Evolutionary conservation across 2,113 vertebrate genomes (phyloP).

Genomic region (Leucopternis melanops): DNA sequence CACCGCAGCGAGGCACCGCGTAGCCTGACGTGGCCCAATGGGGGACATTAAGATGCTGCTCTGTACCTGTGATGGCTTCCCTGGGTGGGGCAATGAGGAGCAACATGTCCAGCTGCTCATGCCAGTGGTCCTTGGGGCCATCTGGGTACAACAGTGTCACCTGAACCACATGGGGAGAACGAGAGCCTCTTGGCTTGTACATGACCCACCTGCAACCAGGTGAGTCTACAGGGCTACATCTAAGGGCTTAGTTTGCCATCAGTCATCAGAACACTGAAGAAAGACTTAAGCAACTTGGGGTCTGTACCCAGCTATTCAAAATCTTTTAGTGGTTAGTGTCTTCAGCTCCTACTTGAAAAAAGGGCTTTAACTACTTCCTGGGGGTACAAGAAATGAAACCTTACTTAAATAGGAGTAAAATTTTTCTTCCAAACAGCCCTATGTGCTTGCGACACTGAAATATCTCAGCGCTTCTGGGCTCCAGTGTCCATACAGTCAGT

Average conservation of each 20-base stretch:
- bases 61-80: background rate
- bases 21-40: background rate
- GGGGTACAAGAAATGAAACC: background rate
- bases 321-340: background rate
- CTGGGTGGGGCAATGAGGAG: background rate
- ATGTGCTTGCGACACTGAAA: background rate
- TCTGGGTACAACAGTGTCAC: background rate
- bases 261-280: background rate
- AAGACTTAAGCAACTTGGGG: background rate
- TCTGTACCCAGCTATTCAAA: background rate
- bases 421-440: background rate
- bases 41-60: background rate
- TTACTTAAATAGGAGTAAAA: background rate
- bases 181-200: background rate
- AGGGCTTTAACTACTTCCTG: background rate
- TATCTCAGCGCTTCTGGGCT: background rate
- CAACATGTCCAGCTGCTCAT: background rate
- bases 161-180: background rate
- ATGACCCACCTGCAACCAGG: background rate
- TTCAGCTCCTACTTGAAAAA: background rate
- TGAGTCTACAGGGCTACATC: background rate
- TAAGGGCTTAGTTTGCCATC: background rate
- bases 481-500: background rate
- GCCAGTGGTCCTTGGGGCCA: background rate
- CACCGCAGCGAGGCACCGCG: accelerated